These are phyloP conservation scores for Pseudachorutes palmiensis DNA, from an alignment of 1,140 invertebrate genomes.

Conservation along the genomic window DNA sequence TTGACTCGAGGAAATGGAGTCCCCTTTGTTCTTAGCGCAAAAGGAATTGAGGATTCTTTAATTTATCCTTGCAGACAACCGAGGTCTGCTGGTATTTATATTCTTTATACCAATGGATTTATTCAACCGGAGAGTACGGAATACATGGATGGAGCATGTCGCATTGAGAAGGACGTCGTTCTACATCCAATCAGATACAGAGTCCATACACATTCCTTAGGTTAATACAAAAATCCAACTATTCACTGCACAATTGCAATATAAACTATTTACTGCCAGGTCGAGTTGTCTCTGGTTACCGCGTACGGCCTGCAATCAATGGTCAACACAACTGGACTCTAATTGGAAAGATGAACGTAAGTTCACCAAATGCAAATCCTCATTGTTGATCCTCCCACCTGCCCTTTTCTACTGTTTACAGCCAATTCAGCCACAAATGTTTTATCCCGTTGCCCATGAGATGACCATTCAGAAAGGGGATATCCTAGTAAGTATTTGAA, in stretches of 20 bases:
- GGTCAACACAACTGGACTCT: slow-evolving; percentile 65
- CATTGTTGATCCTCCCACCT: not conserved
- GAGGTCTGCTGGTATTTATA: slow-evolving; percentile 65
- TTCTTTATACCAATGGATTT: slow-evolving; percentile 72
- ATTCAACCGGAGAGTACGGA: slow-evolving; percentile 62
- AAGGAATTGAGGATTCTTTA: no score
- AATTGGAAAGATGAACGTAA: slow-evolving; percentile 65
- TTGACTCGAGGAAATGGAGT: slow-evolving; percentile 65
- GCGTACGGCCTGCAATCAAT: slow-evolving; percentile 52
- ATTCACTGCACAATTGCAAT: not conserved
- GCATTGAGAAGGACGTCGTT: slow-evolving; percentile 65
- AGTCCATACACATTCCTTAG: slow-evolving; percentile 83
- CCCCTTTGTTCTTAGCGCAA: no score
- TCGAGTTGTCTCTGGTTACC: slow-evolving; percentile 78
- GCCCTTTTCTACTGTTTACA: not conserved
- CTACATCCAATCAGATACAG: slow-evolving; percentile 91
- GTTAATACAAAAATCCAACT: no score
- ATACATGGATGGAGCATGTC: slow-evolving; percentile 80
- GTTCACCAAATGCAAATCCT: no score
- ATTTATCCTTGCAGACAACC: slow-evolving; percentile 22
- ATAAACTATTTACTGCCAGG: slow-evolving; percentile 48
- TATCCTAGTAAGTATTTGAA: slow-evolving; percentile 49
- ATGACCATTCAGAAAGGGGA: slow-evolving; percentile 60
- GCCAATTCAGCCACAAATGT: slow-evolving; percentile 89
- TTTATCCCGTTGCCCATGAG: slow-evolving; percentile 71